Evolutionary conservation across 2,888 invertebrate species (phyloP), one percentile per base, ranked within the genome.

Genomic region (Amphipyra berbera): DNA sequence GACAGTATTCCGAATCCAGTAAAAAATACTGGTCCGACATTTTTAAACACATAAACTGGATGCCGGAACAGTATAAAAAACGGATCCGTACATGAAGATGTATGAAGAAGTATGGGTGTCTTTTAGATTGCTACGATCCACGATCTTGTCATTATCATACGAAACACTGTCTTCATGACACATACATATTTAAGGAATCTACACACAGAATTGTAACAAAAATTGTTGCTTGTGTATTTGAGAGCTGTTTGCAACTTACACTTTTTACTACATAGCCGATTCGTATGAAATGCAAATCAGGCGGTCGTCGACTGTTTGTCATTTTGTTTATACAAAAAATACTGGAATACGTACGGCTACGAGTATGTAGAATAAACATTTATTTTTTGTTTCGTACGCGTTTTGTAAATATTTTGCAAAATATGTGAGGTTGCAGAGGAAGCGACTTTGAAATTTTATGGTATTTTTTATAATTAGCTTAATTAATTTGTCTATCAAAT

Each of bases 211-310:
- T 21, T 21, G 3, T 21, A 21, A 21, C 21, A 2, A 2, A 21
- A 21, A 21, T 21, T 21, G 21, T 21, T 21, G 21, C 21, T 21
- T 21, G 21, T 21, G 21, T 21, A 21, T n/a, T n/a, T n/a, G n/a
- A n/a, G n/a, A n/a, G n/a, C n/a, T 66, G 50, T 57, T 61, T 47
- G 45, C 44, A 60, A 71, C 55, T 71, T 60, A 47, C 44, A 35
- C 37, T 60, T 42, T 33, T 58, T 61, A 30, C 9, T 53, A 55
- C 68, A 59, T 55, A 67, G 67, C 55, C 70, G 61, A 79, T 78
- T 68, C 76, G 68, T 76, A 74, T 78, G 69, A 71, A 71, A 83
- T 83, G 82, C 77, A 83, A 82, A 83, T 81, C 61, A 74, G 73
- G 48, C 61, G 66, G 66, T 70, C 54, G 67, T 48, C 44, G 57